Evolutionary conservation across 2,113 vertebrate genomes (phyloP).

Genomic region (Muscicapa adusta): DNA sequence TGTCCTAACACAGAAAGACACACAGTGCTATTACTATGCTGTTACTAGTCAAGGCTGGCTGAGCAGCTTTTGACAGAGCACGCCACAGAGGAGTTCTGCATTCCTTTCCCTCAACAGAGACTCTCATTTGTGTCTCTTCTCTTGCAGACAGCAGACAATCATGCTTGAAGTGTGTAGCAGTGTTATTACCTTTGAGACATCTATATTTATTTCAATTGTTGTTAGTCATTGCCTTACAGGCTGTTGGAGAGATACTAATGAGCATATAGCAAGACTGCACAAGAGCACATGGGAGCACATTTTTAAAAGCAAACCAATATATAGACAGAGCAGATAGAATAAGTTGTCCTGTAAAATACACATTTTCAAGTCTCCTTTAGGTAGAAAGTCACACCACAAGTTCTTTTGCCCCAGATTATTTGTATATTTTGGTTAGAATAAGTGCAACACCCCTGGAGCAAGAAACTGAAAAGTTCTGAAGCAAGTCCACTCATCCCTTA

Average conservation of each 20-base stretch:
- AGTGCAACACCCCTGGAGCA: background rate
- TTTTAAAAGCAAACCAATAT: background rate
- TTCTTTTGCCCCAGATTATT: background rate
- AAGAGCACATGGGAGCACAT: background rate
- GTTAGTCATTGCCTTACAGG: background rate
- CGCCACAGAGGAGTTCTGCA: background rate
- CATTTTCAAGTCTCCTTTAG: background rate
- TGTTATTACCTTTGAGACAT: background rate
- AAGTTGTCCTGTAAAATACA: background rate
- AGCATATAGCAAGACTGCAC: background rate
- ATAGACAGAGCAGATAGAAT: background rate
- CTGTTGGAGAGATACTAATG: background rate
- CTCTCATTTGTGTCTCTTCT: background rate
- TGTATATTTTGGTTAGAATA: background rate
- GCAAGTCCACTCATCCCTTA: background rate
- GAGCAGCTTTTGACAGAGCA: background rate
- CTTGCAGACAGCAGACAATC: background rate
- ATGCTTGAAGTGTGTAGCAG: background rate
- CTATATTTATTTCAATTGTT: background rate
- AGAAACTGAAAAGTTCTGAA: background rate
- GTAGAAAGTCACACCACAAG: background rate
- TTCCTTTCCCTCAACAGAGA: background rate
- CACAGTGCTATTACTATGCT: background rate
- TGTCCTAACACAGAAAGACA: background rate
- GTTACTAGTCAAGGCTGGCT: background rate